phyloP scores from a whole-genome alignment of 2,888 invertebrate species.

The Eueremaeus valkanovi region DNA sequence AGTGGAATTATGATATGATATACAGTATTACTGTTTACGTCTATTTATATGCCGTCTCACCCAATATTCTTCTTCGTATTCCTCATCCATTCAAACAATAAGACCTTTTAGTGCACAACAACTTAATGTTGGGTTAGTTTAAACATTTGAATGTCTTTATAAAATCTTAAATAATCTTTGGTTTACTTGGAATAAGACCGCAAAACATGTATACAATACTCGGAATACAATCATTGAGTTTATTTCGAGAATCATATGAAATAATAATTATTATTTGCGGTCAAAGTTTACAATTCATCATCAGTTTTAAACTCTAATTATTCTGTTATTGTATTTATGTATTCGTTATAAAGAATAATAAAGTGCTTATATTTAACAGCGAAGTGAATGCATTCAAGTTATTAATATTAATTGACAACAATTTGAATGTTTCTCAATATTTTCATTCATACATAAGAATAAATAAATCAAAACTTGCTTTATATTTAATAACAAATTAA shows the following conservation, averaged over 20 bases:
- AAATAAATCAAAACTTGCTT: background rate
- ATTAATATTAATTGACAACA: background rate
- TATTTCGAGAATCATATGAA: background rate
- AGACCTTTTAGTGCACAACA: background rate
- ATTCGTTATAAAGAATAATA: background rate
- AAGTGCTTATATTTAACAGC: background rate
- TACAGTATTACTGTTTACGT: too few species aligned
- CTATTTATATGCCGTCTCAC: too few species aligned
- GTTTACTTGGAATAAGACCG: background rate
- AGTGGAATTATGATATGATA: too few species aligned
- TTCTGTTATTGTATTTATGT: background rate
- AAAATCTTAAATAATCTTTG: background rate
- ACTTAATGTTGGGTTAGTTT: constrained; percentile 26
- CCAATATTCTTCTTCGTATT: background rate
- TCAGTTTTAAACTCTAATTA: background rate
- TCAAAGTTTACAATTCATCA: constrained; percentile 20
- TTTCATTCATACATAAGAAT: background rate
- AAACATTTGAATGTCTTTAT: constrained; percentile 18
- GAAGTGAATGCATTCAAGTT: background rate
- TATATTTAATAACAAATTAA: too few species aligned
- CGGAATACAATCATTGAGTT: background rate
- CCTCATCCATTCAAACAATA: constrained; percentile 9
- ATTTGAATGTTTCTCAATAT: background rate
- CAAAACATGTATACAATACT: background rate
- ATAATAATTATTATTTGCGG: constrained; percentile 6